Conservation (phyloP, 2,888 invertebrate species). For the Operophtera brumata region DNA sequence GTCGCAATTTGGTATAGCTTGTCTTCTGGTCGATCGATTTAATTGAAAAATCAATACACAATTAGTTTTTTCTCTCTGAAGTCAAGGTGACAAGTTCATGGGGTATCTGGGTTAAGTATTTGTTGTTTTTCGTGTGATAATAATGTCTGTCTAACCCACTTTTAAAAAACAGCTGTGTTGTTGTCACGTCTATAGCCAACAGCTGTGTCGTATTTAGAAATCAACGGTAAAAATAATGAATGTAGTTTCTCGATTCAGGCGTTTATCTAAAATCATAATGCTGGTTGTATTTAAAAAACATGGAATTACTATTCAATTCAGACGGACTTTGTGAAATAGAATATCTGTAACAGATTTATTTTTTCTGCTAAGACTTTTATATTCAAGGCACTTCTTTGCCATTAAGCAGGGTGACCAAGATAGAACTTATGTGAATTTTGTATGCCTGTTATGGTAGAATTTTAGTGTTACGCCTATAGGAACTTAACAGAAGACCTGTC, state of each 20-base stretch:
- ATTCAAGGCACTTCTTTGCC: not conserved
- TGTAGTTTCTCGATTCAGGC: not conserved
- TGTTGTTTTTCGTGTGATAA: conserved; percentile 26
- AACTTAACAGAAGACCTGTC: no score
- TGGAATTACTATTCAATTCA: no score
- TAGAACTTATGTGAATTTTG: not conserved
- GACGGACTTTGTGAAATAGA: no score
- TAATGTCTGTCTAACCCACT: conserved; percentile 53
- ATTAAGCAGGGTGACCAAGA: not conserved
- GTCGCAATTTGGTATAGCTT: conserved; percentile 43
- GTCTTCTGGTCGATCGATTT: conserved; percentile 1
- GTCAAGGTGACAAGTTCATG: conserved; percentile 8
- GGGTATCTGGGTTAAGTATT: conserved; percentile 19
- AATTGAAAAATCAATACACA: conserved; percentile 6
- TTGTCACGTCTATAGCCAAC: conserved; percentile 60
- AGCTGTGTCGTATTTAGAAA: conserved; percentile 46
- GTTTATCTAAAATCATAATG: no score
- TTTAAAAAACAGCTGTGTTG: conserved; percentile 71
- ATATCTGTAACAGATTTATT: no score
- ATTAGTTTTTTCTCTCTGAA: conserved; percentile 1
- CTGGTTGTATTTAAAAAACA: no score
- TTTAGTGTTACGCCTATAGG: no score
- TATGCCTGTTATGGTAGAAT: no score
- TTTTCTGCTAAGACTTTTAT: no score
- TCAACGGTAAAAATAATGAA: not conserved